A percentile compares a stretch with the other conserved stretches of the same genome.
These are phyloP conservation scores for Calypte anna DNA, from an alignment of 2,113 vertebrate genomes.

Conservation along the genomic window DNA sequence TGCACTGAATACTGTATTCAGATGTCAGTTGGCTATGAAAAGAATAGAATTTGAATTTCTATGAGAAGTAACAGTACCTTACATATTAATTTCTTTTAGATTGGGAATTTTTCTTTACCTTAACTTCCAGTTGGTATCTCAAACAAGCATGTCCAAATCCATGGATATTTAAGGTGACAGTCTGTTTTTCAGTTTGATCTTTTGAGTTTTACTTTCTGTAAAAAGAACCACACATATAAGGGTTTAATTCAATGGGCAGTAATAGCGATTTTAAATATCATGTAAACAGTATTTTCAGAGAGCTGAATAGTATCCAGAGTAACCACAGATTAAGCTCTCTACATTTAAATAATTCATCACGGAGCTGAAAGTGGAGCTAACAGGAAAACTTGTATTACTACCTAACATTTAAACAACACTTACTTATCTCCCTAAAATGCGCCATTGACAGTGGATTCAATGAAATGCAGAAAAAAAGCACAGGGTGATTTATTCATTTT, in stretches of 20 bases:
- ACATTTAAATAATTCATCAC: not conserved
- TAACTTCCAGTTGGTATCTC: not conserved
- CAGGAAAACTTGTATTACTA: conserved; percentile 10
- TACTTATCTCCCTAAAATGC: not conserved
- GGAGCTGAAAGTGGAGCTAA: not conserved
- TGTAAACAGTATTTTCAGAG: not conserved
- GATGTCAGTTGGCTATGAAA: not conserved
- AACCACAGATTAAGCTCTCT: not conserved
- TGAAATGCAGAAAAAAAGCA: not conserved
- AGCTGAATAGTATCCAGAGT: not conserved
- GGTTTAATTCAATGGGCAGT: not conserved
- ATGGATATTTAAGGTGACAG: not conserved
- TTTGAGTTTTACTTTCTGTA: not conserved
- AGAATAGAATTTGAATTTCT: not conserved
- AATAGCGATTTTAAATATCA: not conserved
- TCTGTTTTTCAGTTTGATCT: not conserved
- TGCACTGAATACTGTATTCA: not conserved
- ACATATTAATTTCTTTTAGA: not conserved
- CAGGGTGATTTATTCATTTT: not conserved
- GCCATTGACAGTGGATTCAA: not conserved
- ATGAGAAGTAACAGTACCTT: not conserved
- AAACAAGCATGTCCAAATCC: not conserved
- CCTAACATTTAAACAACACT: not conserved
- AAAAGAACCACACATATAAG: not conserved
- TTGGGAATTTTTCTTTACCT: not conserved